Percentiles rank a stretch among this genome's conserved stretches.
phyloP scores from a whole-genome alignment of 2,888 invertebrate species.

The Melanchra persicariae region DNA sequence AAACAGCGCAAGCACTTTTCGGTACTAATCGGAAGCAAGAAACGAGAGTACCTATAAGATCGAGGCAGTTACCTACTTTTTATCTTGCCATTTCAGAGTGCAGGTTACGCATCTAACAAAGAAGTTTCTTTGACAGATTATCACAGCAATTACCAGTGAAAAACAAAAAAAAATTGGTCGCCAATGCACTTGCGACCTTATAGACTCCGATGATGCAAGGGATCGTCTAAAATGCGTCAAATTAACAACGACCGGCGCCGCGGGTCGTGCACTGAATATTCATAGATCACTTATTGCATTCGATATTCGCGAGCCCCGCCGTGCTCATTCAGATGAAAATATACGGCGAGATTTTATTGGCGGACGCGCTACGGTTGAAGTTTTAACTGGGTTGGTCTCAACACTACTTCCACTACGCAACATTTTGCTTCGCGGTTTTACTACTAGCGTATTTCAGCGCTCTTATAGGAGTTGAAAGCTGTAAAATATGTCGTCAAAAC shows the following conservation, averaged over 20 bases:
- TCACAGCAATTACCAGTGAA: too few relatives aligned
- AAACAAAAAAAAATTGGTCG: too few relatives aligned
- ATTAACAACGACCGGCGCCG: constrained; percentile 47
- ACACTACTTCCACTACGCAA: background rate
- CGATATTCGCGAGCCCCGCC: constrained; percentile 39
- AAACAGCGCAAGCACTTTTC: too few relatives aligned
- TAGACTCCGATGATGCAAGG: background rate
- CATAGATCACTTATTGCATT: constrained; percentile 63
- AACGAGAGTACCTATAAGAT: too few relatives aligned
- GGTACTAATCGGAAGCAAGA: too few relatives aligned
- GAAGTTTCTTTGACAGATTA: too few relatives aligned
- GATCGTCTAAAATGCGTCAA: constrained; percentile 50
- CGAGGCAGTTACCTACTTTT: too few relatives aligned
- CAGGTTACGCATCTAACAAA: too few relatives aligned
- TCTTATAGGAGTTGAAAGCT: background rate
- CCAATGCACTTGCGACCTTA: background rate
- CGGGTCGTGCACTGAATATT: constrained; percentile 68
- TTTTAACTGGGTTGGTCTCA: constrained; percentile 9
- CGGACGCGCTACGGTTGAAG: constrained; percentile 14
- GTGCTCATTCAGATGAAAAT: constrained; percentile 42
- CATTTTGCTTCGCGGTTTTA: constrained; percentile 17
- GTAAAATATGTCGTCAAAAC: constrained; percentile 1
- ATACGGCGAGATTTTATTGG: constrained; percentile 29
- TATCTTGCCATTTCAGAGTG: too few relatives aligned
- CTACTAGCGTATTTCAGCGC: background rate